A percentile compares a stretch with the other conserved stretches of the same genome.
These are phyloP conservation scores for Drosophila koepferae DNA, from an alignment of 2,888 invertebrate genomes.

Conservation along the genomic window DNA sequence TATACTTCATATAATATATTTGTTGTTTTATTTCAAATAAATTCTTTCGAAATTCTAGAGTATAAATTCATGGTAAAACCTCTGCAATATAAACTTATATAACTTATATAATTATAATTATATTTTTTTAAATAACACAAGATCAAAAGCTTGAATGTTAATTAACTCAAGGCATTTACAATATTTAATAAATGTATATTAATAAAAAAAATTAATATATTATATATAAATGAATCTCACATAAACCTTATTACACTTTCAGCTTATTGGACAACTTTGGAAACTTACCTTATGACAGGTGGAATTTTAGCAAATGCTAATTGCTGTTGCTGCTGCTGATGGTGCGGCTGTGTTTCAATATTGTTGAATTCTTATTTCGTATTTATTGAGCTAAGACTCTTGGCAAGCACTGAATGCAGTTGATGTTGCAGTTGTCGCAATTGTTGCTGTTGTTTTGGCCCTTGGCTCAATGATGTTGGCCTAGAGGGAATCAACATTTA, in stretches of 20 bases:
- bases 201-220: not conserved
- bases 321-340: slow-evolving; percentile 1
- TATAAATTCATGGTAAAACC: too few relatives aligned
- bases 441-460: not conserved
- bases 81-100: too few relatives aligned
- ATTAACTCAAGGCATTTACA: too few relatives aligned
- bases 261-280: not conserved
- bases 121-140: too few relatives aligned
- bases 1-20: too few relatives aligned
- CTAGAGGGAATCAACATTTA: slow-evolving; percentile 17
- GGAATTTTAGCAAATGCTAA: slow-evolving; percentile 1
- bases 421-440: not conserved
- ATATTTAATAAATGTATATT: too few relatives aligned
- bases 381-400: slow-evolving; percentile 5
- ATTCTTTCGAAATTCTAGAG: too few relatives aligned
- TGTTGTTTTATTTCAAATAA: too few relatives aligned
- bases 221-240: too few relatives aligned
- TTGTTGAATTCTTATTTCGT: not conserved
- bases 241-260: too few relatives aligned
- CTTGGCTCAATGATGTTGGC: slow-evolving; percentile 16
- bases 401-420: not conserved
- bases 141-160: too few relatives aligned
- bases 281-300: slow-evolving; percentile 29
- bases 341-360: slow-evolving; percentile 9
- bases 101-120: too few relatives aligned